Evolutionary conservation across 2,888 invertebrate species (phyloP), one percentile per base, ranked within the genome.

Genomic region (Augiades crinisus): DNA sequence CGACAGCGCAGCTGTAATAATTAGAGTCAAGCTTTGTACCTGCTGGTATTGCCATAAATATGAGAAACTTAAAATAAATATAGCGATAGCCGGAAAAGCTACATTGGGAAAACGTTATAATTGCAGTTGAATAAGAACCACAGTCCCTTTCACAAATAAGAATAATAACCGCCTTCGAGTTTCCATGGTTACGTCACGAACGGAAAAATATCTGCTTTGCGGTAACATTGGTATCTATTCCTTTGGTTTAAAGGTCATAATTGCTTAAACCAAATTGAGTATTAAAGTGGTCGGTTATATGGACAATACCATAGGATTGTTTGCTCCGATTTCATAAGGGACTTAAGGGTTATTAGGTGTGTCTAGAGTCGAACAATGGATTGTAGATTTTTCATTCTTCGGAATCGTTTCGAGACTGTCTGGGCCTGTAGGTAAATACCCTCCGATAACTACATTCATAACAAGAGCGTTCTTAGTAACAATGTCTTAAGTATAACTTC

Each of bases 271-370:
- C 2, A 5, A 19, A 8, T 8, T 2, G 0, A 2, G 12, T 2
- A n/a, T 16, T 8, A 30, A 16, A 0, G 1, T 31, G 30, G 37
- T 30, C 10, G 14, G 16, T 10, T 36, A 27, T 37, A 47, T 83
- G 83, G 83, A 84, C 86, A 84, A 75, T 75, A 72, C 77, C 67
- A 76, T 80, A 78, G 82, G 81, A 83, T 81, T 86, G 85, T 86
- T 85, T 85, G 84, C 80, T 71, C 76, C 80, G 75, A 76, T 63
- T 67, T 79, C 70, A 68, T 77, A 70, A 72, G 70, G 76, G 75
- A 73, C 81, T 82, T 83, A 77, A 83, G 84, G 76, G 78, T 81
- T 85, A 82, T 85, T 85, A 83, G 77, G 78, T 75, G 78, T 78
- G 85, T 84, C 84, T 84, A 76, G 41, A 49, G 40, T 19, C 24